Conservation (phyloP, 2,113 vertebrate genomes). For the Oenanthe oenanthe region DNA sequence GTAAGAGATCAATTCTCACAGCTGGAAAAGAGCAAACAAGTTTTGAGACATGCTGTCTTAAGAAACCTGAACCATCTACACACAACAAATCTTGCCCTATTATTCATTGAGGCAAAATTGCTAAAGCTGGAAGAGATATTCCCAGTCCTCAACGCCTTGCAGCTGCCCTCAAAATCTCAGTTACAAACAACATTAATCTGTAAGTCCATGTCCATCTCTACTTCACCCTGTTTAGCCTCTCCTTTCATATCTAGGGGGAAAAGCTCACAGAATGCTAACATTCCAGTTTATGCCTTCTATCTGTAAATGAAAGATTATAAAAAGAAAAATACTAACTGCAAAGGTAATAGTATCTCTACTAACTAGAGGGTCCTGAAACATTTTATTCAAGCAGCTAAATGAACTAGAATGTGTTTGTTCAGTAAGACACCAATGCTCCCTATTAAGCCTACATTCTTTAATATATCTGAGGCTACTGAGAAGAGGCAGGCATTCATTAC, state of each 20-base stretch:
- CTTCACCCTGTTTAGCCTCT: not conserved
- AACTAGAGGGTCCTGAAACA: not conserved
- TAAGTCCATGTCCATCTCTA: not conserved
- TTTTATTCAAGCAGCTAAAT: not conserved
- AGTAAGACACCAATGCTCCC: not conserved
- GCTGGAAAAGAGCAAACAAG: not conserved
- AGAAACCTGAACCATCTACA: not conserved
- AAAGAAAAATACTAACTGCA: not conserved
- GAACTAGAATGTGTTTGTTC: not conserved
- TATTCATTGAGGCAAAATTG: not conserved
- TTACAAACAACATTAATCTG: not conserved
- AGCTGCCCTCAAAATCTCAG: not conserved
- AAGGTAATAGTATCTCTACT: not conserved
- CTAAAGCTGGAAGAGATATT: not conserved
- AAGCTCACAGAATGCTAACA: not conserved
- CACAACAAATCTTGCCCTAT: not conserved
- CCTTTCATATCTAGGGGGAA: not conserved
- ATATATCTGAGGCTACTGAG: not conserved
- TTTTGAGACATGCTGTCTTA: not conserved
- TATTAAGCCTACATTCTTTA: not conserved
- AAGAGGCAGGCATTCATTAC: not conserved
- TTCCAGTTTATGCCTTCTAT: not conserved
- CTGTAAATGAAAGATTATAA: not conserved
- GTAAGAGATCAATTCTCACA: not conserved
- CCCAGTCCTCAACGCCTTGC: not conserved